Percentiles rank a stretch among this genome's conserved stretches.
Evolutionary conservation across 35 echinoderm and acorn worm genomes (phyloP).

Genomic region (Lytechinus variegatus): DNA sequence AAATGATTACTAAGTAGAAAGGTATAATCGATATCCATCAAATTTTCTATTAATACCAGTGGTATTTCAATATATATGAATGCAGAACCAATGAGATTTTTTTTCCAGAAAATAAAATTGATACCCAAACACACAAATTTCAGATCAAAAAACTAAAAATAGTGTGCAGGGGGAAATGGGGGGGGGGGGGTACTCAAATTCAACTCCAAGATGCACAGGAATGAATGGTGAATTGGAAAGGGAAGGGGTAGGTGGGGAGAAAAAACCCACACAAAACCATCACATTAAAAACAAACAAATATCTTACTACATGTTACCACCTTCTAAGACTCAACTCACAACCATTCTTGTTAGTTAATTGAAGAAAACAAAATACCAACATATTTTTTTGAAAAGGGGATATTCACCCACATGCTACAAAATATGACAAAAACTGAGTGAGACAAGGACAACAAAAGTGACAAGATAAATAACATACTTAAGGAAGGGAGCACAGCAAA

Average conservation of each 20-base stretch:
- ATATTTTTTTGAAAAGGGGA: not conserved
- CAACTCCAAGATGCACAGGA: not conserved
- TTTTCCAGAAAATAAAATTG: not conserved
- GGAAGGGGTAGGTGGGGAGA: not conserved
- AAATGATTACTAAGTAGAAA: too few species aligned
- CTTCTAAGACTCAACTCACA: not conserved
- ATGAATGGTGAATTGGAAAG: not conserved
- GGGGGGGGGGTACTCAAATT: not conserved
- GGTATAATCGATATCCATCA: too few species aligned
- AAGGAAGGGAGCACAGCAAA: not conserved
- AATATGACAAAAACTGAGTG: conserved; percentile 23
- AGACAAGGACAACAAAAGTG: not conserved
- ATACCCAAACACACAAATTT: not conserved
- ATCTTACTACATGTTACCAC: not conserved
- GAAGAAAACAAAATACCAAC: not conserved
- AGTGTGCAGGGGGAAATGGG: not conserved
- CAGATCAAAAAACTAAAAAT: not conserved
- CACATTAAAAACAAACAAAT: not conserved
- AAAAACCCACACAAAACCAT: not conserved
- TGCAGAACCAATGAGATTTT: too few species aligned
- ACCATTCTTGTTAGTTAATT: not conserved
- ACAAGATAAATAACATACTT: not conserved
- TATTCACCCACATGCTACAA: not conserved
- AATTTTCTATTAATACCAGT: too few species aligned
- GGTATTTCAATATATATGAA: too few species aligned